Evolutionary conservation across 2,797 vertebrate species (phyloP).

Genomic region (Scyliorhinus canicula): DNA sequence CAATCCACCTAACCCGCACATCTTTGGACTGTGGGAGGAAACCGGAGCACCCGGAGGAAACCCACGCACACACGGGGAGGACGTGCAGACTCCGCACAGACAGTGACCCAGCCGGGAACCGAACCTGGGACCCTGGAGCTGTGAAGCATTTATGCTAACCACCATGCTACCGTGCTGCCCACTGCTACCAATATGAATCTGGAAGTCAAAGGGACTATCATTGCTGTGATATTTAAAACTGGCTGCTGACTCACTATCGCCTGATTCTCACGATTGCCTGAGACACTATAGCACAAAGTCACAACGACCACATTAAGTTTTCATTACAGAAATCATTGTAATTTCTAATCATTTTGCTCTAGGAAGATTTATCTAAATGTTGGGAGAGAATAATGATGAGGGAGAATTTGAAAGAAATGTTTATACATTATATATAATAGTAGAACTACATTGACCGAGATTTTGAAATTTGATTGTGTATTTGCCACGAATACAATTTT

Average conservation of each 20-base stretch:
- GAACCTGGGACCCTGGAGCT: too few species aligned
- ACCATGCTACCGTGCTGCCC: too few species aligned
- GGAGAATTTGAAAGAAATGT: neutral
- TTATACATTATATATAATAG: neutral
- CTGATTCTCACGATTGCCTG: too few species aligned
- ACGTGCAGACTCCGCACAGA: too few species aligned
- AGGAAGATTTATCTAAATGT: neutral
- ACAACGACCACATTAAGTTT: neutral
- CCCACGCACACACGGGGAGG: too few species aligned
- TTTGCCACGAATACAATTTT: neutral
- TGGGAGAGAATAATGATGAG: neutral
- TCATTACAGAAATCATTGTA: neutral
- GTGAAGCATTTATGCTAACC: too few species aligned
- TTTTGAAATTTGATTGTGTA: neutral
- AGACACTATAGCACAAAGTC: neutral
- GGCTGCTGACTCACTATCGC: neutral
- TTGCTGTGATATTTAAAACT: neutral
- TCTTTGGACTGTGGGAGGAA: too few species aligned
- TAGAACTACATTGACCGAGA: neutral
- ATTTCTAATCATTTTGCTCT: too few species aligned
- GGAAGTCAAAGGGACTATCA: neutral
- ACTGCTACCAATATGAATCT: neutral
- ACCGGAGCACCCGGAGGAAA: too few species aligned
- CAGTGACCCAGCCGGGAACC: too few species aligned
- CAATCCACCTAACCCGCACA: too few species aligned